phyloP scores from a whole-genome alignment of 1,140 invertebrate genomes.

The Hormaphis cornu region DNA sequence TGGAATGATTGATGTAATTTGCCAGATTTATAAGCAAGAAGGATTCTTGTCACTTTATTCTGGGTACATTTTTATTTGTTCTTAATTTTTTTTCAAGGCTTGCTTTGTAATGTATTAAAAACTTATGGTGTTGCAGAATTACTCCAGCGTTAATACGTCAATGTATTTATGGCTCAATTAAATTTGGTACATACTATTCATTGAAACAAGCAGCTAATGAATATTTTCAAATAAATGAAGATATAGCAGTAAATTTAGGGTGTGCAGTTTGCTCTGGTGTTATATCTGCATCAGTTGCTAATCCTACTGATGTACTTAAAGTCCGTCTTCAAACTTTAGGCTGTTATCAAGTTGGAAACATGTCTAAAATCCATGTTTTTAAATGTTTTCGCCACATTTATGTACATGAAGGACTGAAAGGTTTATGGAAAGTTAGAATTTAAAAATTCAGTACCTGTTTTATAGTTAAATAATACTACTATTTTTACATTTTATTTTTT shows the following conservation, averaged over 20 bases:
- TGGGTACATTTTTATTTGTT: constrained; percentile 52
- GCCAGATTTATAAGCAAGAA: constrained; percentile 72
- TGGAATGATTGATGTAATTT: constrained; percentile 83
- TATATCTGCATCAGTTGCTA: constrained; percentile 87
- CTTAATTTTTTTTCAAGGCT: not conserved
- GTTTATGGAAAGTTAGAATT: constrained; percentile 71
- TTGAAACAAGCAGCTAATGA: constrained; percentile 60
- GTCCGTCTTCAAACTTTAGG: constrained; percentile 78
- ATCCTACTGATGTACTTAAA: constrained; percentile 97
- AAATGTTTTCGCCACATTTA: constrained; percentile 71
- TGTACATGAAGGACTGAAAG: constrained; percentile 65
- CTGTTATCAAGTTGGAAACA: constrained; percentile 38
- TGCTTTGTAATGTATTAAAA: not conserved
- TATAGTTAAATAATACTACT: not conserved
- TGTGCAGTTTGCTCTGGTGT: constrained; percentile 78
- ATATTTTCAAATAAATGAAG: constrained; percentile 53
- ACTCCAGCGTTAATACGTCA: constrained; percentile 83
- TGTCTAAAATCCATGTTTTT: constrained; percentile 40
- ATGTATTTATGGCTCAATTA: constrained; percentile 91
- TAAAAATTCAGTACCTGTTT: not conserved
- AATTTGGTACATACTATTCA: constrained; percentile 92
- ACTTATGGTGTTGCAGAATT: constrained; percentile 52
- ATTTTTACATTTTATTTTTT: not conserved
- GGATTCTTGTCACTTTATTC: constrained; percentile 69
- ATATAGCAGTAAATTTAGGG: constrained; percentile 67